phyloP scores from a whole-genome alignment of 2,888 invertebrate genomes.

The Myopa tessellatipennis region DNA sequence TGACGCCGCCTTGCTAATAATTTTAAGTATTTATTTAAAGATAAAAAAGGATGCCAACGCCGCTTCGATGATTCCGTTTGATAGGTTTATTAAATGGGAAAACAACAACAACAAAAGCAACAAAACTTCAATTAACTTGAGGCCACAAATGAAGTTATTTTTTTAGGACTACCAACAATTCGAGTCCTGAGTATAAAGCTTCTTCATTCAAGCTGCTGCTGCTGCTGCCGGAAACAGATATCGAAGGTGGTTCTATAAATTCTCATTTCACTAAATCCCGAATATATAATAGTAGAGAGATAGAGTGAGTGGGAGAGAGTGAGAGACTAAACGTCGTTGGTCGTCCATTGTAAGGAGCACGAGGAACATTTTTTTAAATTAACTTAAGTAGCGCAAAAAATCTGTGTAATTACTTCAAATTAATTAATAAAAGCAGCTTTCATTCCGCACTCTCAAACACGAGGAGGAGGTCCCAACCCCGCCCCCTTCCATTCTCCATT shows the following conservation, averaged over 20 bases:
- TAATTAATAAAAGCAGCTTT: constrained; percentile 37
- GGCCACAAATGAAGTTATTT: too few relatives aligned
- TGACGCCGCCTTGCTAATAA: constrained; percentile 1
- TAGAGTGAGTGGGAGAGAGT: neutral
- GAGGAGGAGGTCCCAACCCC: neutral
- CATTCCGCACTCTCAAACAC: neutral
- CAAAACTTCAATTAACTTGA: too few relatives aligned
- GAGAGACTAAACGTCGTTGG: neutral
- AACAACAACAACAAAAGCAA: too few relatives aligned
- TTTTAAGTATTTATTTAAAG: too few relatives aligned
- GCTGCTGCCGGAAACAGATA: neutral
- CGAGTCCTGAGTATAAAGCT: too few relatives aligned
- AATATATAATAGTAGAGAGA: neutral
- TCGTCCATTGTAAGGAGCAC: neutral
- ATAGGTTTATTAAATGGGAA: too few relatives aligned
- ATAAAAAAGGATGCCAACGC: too few relatives aligned
- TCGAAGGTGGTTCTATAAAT: constrained; percentile 6
- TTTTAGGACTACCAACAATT: too few relatives aligned
- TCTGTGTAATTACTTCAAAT: constrained; percentile 37
- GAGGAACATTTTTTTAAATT: constrained; percentile 29
- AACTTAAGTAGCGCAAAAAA: constrained; percentile 31
- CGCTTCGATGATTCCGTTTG: too few relatives aligned
- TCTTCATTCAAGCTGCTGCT: too few relatives aligned
- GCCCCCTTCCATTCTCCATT: too few relatives aligned
- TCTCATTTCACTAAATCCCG: constrained; percentile 13